Evolutionary conservation across 2,797 vertebrate species (phyloP), one percentile per base, ranked within the genome.

Genomic region (Sebastes nivosus): DNA sequence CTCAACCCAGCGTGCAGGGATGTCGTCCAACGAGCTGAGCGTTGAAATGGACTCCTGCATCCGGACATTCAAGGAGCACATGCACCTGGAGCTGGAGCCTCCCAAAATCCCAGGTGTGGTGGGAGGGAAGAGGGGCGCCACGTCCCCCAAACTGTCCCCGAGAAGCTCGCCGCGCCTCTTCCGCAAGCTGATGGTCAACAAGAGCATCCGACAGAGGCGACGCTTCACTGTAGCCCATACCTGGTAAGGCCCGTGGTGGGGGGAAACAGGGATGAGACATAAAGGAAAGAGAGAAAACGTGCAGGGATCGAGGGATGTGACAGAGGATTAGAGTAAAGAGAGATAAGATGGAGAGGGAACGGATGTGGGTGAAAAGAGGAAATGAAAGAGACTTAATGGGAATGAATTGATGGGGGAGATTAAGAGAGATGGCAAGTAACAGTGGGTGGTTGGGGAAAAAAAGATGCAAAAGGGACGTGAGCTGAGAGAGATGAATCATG

Each of bases 181-280:
- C 93, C 96, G 98, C 95, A 98, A 98, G 96, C 97, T 99, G 93
- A 96, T 99, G 93, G 98, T 99, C 89, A 99, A 98, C 93, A 98
- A 98, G 95, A 98, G 98, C 95, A 97, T 98, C 88, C 96, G 98
- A 13, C 98, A 99, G 93, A 97, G 98, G 38, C 97, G 98, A 0
- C 96, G 98, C 81, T 99, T 99, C 94, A 99, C 98, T 0, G 98
- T 99, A 83, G 98, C 98, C 32, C 98, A 99, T 93, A 99, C 98
- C 50, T 99, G 98, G 98, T 99, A 98, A 98, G 98, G 75, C 10
- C 59, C 46, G 30, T 18, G 81, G 32, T 16, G 27, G 18, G 52
- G 9, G 18, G 9, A 38, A 71, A 50, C 2, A 46, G 30, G 29
- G 29, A 11, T 69, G 38, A 46, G 29, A 11, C 18, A 29, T 30